Evolutionary conservation across 2,797 vertebrate genomes (phyloP), one percentile per base, ranked within the genome.

Genomic region (Urophycis tenuis): DNA sequence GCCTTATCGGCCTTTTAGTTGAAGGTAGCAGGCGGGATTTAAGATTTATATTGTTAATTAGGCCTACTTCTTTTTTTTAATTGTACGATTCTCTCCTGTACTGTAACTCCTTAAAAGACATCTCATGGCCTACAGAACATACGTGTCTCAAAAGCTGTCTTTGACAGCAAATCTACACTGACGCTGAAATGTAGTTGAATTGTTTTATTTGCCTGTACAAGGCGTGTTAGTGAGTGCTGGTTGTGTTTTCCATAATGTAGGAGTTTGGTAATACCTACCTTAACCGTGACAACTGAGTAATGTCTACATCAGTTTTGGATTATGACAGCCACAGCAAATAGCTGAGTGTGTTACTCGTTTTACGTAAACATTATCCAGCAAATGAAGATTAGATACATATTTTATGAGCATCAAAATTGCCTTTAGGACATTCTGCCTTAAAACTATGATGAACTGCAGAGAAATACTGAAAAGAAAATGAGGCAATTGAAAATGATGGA

Each of bases 121-220:
- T 81, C 34, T 75, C 72, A 81, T 80, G 86, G 87, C 84, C 84
- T 88, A 67, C 29, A n/a, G n/a, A 39, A 17, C 69, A 31, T 32
- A 71, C 8, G 79, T 71, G 69, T 71, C 69, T 70, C 67, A n/a
- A 25, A 9, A 60, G 53, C 53, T 7, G 60, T 67, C 60, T 67
- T 67, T 67, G 4, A 29, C 25, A 10, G 9, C 60, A 67, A 29
- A 67, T 29, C 8, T 12, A 29, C 60, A 29, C 53, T 60, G 53
- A 22, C 22, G 8, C 60, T 67, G 19, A 49, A 49, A 17, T 49
- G 39, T 11, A 41, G 39, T 41, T 41, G 39, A 41, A 41, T 11
- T 10, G 41, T 49, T 49, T 49, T 14, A 49, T 19, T 49, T 49
- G 60, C 60, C 60, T 67, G 60, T 19, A 67, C 25, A 11, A 30